Evolutionary conservation across 2,797 vertebrate species (phyloP), one percentile per base, ranked within the genome.

Genomic region (Gallinago nigripennis): DNA sequence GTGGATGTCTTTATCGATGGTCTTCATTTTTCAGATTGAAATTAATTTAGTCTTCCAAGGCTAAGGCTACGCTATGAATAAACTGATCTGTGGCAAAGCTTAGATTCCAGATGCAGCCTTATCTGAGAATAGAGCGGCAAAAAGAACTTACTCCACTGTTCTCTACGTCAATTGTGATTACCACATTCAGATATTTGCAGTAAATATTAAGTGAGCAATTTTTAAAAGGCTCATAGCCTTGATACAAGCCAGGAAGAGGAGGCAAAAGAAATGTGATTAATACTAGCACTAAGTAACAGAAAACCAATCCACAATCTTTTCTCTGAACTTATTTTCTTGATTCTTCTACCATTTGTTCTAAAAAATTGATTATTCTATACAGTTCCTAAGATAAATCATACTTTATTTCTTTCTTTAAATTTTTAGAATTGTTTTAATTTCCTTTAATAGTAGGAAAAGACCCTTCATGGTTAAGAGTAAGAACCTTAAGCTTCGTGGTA

Each of bases 1-100:
- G 94, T 92, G 94, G 86, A 46, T 95, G 92, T 97, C 79, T 96
- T 96, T 95, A 90, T 97, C 86, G 77, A 13, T 61, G 57, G 33
- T 89, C 43, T 81, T 89, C 2, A 53, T 92, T 82, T 88, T 80
- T 68, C 56, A 81, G 66, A 50, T 43, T 81, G 63, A 60, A 86
- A 43, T 15, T 43, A 2, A 1, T 57, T 57, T 45, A 82, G 48
- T 41, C 37, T 78, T 66, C 82, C 45, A 64, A 46, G 41, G 78
- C 64, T 86, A 54, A 86, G 81, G 66, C 63, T 77, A 80, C 30
- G 20, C 18, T 48, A 5, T 17, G 43, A 79, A 35, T n/a, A 83
- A 57, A 63, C 33, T 24, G 50, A 10, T 61, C 51, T 56, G 6
- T 19, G 23, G 61, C 35, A 89, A 75, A 85, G 46, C 30, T 68